These are phyloP conservation scores for Ceriagrion tenellum DNA, from an alignment of 2,888 invertebrate species.

Conservation along the genomic window DNA sequence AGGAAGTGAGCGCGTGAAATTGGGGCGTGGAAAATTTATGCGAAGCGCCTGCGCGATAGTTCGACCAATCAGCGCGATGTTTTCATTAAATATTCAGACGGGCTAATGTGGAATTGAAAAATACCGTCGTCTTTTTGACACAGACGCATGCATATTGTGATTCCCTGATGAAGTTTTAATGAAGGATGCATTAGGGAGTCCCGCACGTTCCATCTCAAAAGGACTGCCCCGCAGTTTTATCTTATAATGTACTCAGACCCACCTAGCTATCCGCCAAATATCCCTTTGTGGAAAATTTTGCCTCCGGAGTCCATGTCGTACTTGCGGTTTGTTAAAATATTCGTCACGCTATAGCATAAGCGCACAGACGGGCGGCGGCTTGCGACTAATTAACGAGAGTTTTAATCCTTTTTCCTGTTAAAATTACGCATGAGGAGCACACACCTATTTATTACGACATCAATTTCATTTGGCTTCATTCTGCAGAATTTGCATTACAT, in stretches of 20 bases:
- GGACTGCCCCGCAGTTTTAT: neutral
- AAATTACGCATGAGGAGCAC: no score
- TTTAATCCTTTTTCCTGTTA: no score
- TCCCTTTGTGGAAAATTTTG: neutral
- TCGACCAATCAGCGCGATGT: neutral
- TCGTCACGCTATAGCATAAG: neutral
- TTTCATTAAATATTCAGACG: neutral
- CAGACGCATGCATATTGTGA: neutral
- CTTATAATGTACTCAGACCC: neutral
- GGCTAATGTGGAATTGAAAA: neutral
- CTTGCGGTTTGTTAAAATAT: neutral
- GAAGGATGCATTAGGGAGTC: neutral
- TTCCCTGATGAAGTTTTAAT: conserved; percentile 4
- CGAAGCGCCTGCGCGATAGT: neutral
- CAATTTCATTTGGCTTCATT: no score
- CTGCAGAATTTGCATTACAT: no score
- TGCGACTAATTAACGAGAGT: neutral
- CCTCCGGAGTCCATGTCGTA: neutral
- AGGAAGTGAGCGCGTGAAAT: neutral
- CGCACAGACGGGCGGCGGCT: neutral
- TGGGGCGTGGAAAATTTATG: neutral
- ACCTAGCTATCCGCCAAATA: no score
- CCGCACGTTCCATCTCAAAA: neutral
- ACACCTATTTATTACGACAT: no score
- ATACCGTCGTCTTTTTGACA: neutral